Percentiles rank a stretch among this genome's conserved stretches.
phyloP scores from a whole-genome alignment of 2,797 vertebrate species.

The Prunella strophiata region DNA sequence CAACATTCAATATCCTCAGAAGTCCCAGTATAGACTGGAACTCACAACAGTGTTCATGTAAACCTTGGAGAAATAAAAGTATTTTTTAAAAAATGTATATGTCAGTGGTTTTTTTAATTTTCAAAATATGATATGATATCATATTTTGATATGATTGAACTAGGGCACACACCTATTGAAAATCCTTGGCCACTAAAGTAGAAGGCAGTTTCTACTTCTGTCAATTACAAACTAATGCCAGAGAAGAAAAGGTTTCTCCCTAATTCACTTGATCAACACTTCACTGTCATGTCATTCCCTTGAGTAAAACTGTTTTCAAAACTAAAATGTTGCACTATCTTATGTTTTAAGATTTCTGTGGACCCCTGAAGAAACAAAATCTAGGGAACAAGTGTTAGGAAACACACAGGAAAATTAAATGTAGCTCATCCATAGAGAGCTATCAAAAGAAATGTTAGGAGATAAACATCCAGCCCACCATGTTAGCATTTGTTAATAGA shows the following conservation, averaged over 20 bases:
- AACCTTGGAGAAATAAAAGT: neutral
- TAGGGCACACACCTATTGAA: neutral
- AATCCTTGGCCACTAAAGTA: neutral
- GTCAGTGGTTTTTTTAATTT: rapidly evolving
- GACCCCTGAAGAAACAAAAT: neutral
- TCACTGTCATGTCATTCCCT: neutral
- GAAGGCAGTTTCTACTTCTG: neutral
- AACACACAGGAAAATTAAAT: conserved; percentile 27
- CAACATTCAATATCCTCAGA: neutral
- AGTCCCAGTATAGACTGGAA: neutral
- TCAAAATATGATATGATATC: neutral
- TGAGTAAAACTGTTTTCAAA: neutral
- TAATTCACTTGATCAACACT: neutral
- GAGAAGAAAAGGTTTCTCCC: neutral
- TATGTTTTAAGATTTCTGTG: neutral
- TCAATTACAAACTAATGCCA: neutral
- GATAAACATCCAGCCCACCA: neutral
- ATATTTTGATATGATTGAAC: neutral
- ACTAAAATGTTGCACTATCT: neutral
- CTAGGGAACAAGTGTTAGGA: conserved; percentile 5
- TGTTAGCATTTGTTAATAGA: neutral
- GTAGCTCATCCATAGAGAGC: neutral
- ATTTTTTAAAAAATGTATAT: neutral
- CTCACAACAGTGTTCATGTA: neutral
- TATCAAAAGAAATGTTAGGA: neutral